These are phyloP conservation scores for Seira ritae DNA, from an alignment of 2,888 invertebrate genomes.

Conservation along the genomic window DNA sequence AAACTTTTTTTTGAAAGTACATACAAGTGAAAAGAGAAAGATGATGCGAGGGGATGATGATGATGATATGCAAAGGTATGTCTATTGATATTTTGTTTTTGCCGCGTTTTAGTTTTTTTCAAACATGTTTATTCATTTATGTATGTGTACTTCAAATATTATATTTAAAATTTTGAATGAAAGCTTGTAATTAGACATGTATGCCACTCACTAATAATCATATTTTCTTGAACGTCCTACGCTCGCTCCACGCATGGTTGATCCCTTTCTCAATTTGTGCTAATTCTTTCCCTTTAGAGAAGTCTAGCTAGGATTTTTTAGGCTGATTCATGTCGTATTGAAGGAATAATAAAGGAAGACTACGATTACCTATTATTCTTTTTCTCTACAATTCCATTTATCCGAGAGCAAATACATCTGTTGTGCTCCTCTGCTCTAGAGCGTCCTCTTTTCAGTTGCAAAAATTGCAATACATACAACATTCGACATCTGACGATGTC, in stretches of 20 bases:
- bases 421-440: too few species aligned
- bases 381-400: constrained; percentile 1
- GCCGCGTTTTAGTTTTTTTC: constrained; percentile 1
- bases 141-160: neutral
- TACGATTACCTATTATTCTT: neutral
- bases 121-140: constrained; percentile 18
- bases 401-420: neutral
- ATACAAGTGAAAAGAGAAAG: constrained; percentile 20
- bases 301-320: neutral
- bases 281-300: constrained; percentile 41
- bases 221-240: neutral
- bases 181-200: constrained; percentile 59
- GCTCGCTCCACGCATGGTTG: constrained; percentile 36
- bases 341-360: neutral
- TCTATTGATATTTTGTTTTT: constrained; percentile 11
- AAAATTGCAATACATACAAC: constrained; percentile 40
- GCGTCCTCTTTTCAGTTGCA: neutral
- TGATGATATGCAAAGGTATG: constrained; percentile 3
- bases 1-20: neutral
- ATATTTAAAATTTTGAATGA: constrained; percentile 32
- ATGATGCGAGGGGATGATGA: constrained; percentile 16
- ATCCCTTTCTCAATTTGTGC: constrained; percentile 44
- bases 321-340: neutral
- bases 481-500: constrained; percentile 9
- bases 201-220: constrained; percentile 23